These are phyloP conservation scores for Sphaerodactylus townsendi DNA, from an alignment of 2,113 vertebrate species.

Conservation along the genomic window DNA sequence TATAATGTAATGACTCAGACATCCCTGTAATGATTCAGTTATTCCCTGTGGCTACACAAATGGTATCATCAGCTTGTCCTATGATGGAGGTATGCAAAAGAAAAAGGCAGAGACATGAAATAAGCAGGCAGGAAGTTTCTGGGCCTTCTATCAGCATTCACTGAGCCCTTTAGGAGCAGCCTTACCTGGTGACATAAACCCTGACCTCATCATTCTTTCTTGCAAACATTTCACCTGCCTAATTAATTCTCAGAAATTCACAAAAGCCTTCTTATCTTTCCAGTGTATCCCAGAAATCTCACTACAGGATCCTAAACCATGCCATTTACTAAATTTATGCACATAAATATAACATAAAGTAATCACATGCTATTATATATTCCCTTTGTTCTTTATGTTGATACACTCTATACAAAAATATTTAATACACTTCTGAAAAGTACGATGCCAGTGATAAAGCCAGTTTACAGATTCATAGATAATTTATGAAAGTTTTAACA, in stretches of 20 bases:
- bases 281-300: conserved; percentile 56
- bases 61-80: too few species aligned
- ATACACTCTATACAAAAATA: conserved; percentile 72
- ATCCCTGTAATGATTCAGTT: too few species aligned
- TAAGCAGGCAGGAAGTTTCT: too few species aligned
- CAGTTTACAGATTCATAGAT: conserved; percentile 78
- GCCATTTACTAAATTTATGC: conserved; percentile 68
- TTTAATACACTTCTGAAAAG: conserved; percentile 79
- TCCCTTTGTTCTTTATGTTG: conserved; percentile 72
- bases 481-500: conserved; percentile 79
- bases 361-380: conserved; percentile 71
- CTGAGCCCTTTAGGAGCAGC: too few species aligned
- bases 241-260: conserved; percentile 22
- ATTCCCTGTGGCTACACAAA: too few species aligned
- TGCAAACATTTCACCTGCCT: conserved; percentile 39
- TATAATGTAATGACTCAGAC: too few species aligned
- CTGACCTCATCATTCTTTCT: conserved; percentile 45
- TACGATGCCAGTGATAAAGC: conserved; percentile 76
- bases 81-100: too few species aligned
- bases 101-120: too few species aligned
- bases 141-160: too few species aligned
- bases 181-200: conserved; percentile 9
- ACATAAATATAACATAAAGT: conserved; percentile 76
- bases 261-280: conserved; percentile 45
- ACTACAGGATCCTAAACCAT: conserved; percentile 58